A percentile compares a stretch with the other conserved stretches of the same genome.
These are phyloP conservation scores for Anticlea derivata DNA, from an alignment of 2,888 invertebrate genomes.

Conservation along the genomic window DNA sequence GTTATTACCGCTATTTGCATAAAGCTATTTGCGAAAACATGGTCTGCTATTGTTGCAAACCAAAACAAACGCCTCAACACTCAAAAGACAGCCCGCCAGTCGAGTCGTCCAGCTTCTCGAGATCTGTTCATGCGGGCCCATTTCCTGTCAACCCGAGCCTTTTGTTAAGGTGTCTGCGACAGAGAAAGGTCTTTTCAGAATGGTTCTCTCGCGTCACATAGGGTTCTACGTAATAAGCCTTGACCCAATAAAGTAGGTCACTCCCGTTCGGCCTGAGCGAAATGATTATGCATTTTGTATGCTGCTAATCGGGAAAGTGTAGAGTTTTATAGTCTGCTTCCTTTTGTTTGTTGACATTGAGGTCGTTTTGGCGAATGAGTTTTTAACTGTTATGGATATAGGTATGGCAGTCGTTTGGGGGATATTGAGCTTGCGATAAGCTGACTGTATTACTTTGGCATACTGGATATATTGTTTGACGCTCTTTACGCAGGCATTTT, in stretches of 20 bases:
- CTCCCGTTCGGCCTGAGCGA: conserved; percentile 41
- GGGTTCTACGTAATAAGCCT: conserved; percentile 45
- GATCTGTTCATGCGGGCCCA: conserved; percentile 40
- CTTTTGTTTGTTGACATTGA: conserved; percentile 23
- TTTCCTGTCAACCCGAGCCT: conserved; percentile 40
- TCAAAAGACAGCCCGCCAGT: conserved; percentile 40
- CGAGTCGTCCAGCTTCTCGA: conserved; percentile 41
- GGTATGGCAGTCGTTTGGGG: conserved; percentile 16
- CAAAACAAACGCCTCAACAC: conserved; percentile 39
- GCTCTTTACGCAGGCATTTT: too few species aligned
- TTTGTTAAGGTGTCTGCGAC: conserved; percentile 42
- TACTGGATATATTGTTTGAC: too few species aligned
- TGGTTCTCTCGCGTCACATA: conserved; percentile 37
- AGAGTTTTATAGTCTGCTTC: conserved; percentile 26
- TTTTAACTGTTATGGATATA: conserved; percentile 18
- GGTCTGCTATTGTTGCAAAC: conserved; percentile 28
- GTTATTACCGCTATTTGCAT: conserved; percentile 18
- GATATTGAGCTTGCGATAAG: conserved; percentile 1
- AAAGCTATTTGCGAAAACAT: conserved; percentile 28
- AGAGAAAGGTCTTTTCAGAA: conserved; percentile 34
- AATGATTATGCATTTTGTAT: conserved; percentile 58
- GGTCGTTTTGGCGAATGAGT: conserved; percentile 17
- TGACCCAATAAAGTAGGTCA: conserved; percentile 57
- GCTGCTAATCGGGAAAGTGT: conserved; percentile 45
- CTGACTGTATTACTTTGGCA: conserved; percentile 1